These are phyloP conservation scores for Amphiura filiformis DNA, from an alignment of 35 echinoderm and acorn worm species.

Conservation along the genomic window DNA sequence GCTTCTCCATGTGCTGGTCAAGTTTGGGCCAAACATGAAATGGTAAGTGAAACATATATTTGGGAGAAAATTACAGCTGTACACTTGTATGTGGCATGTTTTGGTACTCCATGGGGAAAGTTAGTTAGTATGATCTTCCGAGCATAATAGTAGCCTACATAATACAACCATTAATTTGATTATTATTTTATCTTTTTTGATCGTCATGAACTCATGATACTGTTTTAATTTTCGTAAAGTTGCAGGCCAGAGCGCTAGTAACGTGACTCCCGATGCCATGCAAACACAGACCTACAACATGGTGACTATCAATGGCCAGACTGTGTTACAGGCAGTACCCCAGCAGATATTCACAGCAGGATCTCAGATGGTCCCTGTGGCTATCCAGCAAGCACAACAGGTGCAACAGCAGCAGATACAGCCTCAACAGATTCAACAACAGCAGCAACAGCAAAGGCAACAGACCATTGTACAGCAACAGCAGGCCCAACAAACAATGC, in stretches of 20 bases:
- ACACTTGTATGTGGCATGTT: too few relatives aligned
- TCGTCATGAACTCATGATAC: too few relatives aligned
- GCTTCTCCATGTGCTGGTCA: too few relatives aligned
- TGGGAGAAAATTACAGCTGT: too few relatives aligned
- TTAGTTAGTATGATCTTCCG: too few relatives aligned
- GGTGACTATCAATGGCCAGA: not conserved
- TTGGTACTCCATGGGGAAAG: too few relatives aligned
- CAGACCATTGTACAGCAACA: slow-evolving; percentile 10
- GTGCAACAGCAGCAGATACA: slow-evolving; percentile 27
- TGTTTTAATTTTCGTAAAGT: too few relatives aligned
- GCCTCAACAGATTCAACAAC: slow-evolving; percentile 18
- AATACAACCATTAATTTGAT: too few relatives aligned
- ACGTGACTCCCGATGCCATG: not conserved
- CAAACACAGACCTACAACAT: not conserved
- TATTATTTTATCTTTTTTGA: too few relatives aligned
- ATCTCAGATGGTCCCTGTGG: not conserved
- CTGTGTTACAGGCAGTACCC: not conserved
- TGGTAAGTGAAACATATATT: too few relatives aligned
- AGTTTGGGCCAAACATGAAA: too few relatives aligned
- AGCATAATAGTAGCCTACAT: too few relatives aligned
- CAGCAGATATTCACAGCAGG: not conserved
- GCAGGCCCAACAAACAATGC: not conserved
- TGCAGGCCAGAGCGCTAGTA: not conserved
- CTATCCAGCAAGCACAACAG: not conserved
- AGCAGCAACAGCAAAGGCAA: not conserved